These are phyloP conservation scores for Notamacropus eugenii DNA, from an alignment of 2,797 vertebrate genomes.

Conservation along the genomic window DNA sequence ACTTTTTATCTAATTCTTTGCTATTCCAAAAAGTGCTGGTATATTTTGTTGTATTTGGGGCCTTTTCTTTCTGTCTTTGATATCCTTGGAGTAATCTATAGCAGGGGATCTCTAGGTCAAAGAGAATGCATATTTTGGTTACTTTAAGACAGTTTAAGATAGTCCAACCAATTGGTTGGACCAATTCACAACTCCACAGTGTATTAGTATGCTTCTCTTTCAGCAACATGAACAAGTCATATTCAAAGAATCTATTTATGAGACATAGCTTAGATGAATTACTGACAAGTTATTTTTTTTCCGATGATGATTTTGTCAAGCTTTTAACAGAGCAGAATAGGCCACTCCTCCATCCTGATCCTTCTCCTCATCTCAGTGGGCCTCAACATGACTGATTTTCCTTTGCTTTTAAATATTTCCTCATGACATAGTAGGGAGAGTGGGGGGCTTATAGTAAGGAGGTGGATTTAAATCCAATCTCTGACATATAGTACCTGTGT, in stretches of 20 bases:
- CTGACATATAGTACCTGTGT: background rate
- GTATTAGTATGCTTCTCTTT: background rate
- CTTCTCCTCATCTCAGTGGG: background rate
- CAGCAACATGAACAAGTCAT: background rate
- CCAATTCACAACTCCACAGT: background rate
- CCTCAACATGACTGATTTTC: background rate
- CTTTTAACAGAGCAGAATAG: constrained; percentile 50
- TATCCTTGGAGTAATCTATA: background rate
- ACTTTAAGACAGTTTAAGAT: background rate
- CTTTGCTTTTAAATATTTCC: background rate
- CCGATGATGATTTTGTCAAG: background rate
- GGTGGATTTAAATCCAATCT: background rate
- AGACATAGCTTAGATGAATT: background rate
- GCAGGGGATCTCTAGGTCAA: background rate
- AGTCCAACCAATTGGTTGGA: background rate
- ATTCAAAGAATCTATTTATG: background rate
- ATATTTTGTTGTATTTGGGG: background rate
- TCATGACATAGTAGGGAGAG: background rate
- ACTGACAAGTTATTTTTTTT: background rate
- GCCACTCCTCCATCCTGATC: background rate
- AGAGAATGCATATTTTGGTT: background rate
- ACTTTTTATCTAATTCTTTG: background rate
- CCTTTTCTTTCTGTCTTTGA: background rate
- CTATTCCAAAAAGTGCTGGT: background rate
- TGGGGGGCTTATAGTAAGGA: background rate